Base-by-base conservation (phyloP, 2,888 invertebrate species). In the Euclidia mi region DNA sequence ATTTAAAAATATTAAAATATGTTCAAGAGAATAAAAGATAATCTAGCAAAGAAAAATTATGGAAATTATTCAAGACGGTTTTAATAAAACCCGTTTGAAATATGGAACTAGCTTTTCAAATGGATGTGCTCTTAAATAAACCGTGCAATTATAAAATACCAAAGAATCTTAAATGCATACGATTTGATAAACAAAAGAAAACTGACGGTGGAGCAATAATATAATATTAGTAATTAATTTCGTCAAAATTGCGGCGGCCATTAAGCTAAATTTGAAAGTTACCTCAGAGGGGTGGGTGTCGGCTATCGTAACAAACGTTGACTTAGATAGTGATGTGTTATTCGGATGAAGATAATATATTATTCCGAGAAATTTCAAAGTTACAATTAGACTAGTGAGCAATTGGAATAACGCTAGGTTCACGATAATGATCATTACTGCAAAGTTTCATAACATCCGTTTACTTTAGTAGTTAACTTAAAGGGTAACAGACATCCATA, bases 181-280 rank as follows among this genome's bases (percentile, higher is more conserved):
- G 68, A 76, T 76, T 81, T 50, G 15, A n/a, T n/a, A 28, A 20
- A 59, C 38, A 53, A 67, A 46, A 49, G 9, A 35, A 20, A 9
- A 40, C 4, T 15, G 14, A 25, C 76, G 52, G 52, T 57, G 58
- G 64, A 69, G 71, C 68, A 65, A 68, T 1, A 20, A 70, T 7
- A 14, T 7, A 78, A 81, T 70, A 76, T 12, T 41, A 31, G 37
- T 43, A 70, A 75, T 65, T 60, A 71, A 81, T 79, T n/a, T n/a
- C n/a, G 80, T 80, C 76, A 78, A 78, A 83, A 82, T 81, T 82
- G 85, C 75, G 71, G 65, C 74, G 67, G 71, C 76, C 79, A 71
- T 76, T 71, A 77, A 85, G 83, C 69, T 66, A 75, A 82, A 85
- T 88, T 84, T 81, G 78, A 84, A 84, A 84, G 78, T 82, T 80